Evolutionary conservation across 1,140 invertebrate genomes (phyloP), one percentile per base, ranked within the genome.

Genomic region (Batillaria attramentaria): DNA sequence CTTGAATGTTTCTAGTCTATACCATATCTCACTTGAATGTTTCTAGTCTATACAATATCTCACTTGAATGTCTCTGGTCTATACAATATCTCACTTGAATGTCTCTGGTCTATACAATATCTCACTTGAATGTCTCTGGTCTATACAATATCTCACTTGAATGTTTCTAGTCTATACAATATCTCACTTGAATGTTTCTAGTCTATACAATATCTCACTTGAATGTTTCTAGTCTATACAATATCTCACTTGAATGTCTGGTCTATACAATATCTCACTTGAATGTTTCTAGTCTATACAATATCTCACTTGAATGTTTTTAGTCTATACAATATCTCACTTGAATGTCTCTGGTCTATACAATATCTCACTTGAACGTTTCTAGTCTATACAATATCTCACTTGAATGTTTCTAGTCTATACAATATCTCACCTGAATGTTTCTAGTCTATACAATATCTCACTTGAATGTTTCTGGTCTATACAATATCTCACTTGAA

Each of bases 381-480:
- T 24, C 24, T 50, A 24, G 24, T 8, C 24, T 8, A 10, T 8
- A 24, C 10, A 13, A 10, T 24, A 50, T 24, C 46, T 50, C 46
- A 50, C n/a, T n/a, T 50, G 10, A 50, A 24, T 24, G 46, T 24
- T 50, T 13, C 24, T 50, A 50, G 10, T 13, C 24, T 13, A 24
- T 24, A 13, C 46, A 50, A 50, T 8, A 50, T 24, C 10, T 13
- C 46, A 50, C 46, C 10, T 8, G 46, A 50, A 50, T 8, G 24
- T 50, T 50, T 13, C 46, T 50, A 24, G 24, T 50, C 46, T 24
- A 50, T 50, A 50, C 10, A 10, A 13, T 20, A 6, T 10, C 66
- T 69, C 20, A 69, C 66, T n/a, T 41, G 39, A 41, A 69, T 20
- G 41, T n/a, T n/a, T n/a, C n/a, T n/a, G n/a, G n/a, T n/a, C n/a